A percentile compares a stretch with the other conserved stretches of the same genome.
phyloP scores from a whole-genome alignment of 1,140 invertebrate species.

The Neodiprion virginianus region DNA sequence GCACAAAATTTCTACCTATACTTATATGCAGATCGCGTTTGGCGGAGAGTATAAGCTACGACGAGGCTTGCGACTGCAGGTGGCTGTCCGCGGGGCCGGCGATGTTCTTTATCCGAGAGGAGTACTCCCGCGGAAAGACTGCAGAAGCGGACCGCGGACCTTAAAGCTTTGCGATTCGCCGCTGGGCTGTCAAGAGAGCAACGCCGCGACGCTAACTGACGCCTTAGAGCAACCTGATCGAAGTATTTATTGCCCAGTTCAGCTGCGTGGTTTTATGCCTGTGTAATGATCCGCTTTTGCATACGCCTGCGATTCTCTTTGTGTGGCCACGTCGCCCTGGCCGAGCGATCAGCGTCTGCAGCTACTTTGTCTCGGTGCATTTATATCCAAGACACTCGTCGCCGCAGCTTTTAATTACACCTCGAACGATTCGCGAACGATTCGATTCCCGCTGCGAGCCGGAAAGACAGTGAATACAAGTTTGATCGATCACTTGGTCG shows the following conservation, averaged over 20 bases:
- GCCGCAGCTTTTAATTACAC: no score
- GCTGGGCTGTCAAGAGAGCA: conserved; percentile 45
- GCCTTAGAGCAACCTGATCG: conserved; percentile 58
- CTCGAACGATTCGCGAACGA: no score
- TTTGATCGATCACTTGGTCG: no score
- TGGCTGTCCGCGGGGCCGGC: conserved; percentile 52
- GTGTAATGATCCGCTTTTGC: conserved; percentile 56
- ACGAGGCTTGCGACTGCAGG: conserved; percentile 39
- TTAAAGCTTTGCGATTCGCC: conserved; percentile 49
- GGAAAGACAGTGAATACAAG: no score
- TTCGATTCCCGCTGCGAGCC: no score
- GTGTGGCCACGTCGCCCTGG: conserved; percentile 18
- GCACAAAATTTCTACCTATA: no score
- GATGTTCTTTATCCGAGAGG: conserved; percentile 49
- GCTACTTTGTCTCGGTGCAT: neutral
- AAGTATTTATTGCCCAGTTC: conserved; percentile 57
- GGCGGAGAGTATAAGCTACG: conserved; percentile 12
- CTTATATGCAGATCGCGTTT: no score
- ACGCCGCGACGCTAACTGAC: conserved; percentile 55
- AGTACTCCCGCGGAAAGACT: conserved; percentile 26
- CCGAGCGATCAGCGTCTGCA: neutral
- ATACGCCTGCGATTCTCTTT: conserved; percentile 34
- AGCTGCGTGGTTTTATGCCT: conserved; percentile 33
- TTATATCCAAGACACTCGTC: neutral
- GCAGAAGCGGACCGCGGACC: conserved; percentile 39